These are phyloP conservation scores for Leptinotarsa texana DNA, from an alignment of 1,140 invertebrate species.

Conservation along the genomic window DNA sequence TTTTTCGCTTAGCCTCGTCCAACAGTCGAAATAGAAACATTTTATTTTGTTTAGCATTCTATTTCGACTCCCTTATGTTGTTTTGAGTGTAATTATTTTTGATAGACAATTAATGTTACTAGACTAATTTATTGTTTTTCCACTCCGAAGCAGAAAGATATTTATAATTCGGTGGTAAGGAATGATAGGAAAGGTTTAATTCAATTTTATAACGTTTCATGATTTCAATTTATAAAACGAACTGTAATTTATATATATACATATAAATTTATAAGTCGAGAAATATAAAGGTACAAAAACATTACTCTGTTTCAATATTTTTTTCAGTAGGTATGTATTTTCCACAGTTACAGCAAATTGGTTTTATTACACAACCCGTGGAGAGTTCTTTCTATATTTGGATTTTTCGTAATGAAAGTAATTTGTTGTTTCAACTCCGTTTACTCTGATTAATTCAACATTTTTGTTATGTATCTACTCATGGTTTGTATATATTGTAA, in stretches of 20 bases:
- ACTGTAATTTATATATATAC: conserved; percentile 35
- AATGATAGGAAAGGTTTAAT: conserved; percentile 34
- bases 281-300: conserved; percentile 40
- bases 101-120: conserved; percentile 33
- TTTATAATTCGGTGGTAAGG: conserved; percentile 30
- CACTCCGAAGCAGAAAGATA: conserved; percentile 24
- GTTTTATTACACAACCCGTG: not conserved
- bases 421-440: no score
- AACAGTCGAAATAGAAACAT: conserved; percentile 1
- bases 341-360: not conserved
- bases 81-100: conserved; percentile 28
- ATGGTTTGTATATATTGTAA: not conserved
- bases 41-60: not conserved
- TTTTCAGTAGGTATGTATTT: not conserved
- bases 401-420: no score
- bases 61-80: conserved; percentile 5
- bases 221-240: conserved; percentile 40
- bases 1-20: not conserved
- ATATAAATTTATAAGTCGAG: conserved; percentile 39
- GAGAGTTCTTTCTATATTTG: no score
- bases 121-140: conserved; percentile 31
- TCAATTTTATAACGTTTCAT: conserved; percentile 38
- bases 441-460: no score
- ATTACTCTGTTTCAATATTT: conserved; percentile 27
- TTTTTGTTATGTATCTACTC: not conserved